Conservation (phyloP, 2,888 invertebrate genomes). For the Agonopterix subpropinquella region DNA sequence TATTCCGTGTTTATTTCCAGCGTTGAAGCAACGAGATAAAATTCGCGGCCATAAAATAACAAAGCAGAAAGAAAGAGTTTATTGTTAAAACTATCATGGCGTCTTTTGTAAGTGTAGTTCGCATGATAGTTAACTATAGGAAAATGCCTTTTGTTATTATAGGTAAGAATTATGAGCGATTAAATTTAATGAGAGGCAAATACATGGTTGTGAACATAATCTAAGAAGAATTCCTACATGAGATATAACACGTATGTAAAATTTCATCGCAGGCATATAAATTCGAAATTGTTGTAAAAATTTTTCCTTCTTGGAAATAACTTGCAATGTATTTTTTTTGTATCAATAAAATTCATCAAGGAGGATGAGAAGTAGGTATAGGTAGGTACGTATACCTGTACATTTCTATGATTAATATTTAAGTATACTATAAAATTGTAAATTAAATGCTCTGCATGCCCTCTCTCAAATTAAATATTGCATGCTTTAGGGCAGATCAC, state of each 20-base stretch:
- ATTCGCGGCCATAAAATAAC: slow-evolving; percentile 55
- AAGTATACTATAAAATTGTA: too few species aligned
- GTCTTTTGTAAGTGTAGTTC: slow-evolving; percentile 26
- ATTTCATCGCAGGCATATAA: too few species aligned
- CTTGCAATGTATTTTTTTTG: too few species aligned
- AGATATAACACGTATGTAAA: background rate
- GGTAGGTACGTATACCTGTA: too few species aligned
- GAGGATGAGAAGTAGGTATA: too few species aligned
- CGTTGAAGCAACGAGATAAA: slow-evolving; percentile 53
- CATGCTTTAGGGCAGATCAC: too few species aligned
- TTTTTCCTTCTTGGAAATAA: too few species aligned
- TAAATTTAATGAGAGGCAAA: slow-evolving; percentile 28
- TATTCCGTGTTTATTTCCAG: slow-evolving; percentile 46
- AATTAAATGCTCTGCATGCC: too few species aligned
- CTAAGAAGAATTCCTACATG: background rate
- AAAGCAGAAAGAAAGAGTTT: slow-evolving; percentile 42
- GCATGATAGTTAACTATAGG: slow-evolving; percentile 33
- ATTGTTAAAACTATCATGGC: slow-evolving; percentile 46
- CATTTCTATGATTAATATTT: too few species aligned
- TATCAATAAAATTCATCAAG: too few species aligned
- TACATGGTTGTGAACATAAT: background rate
- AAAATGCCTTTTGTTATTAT: slow-evolving; percentile 27
- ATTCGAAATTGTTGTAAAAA: too few species aligned
- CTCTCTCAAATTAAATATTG: too few species aligned
- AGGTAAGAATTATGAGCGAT: slow-evolving; percentile 31